Base-by-base conservation (phyloP, 1,140 invertebrate genomes). In the Bombus sylvicola region DNA sequence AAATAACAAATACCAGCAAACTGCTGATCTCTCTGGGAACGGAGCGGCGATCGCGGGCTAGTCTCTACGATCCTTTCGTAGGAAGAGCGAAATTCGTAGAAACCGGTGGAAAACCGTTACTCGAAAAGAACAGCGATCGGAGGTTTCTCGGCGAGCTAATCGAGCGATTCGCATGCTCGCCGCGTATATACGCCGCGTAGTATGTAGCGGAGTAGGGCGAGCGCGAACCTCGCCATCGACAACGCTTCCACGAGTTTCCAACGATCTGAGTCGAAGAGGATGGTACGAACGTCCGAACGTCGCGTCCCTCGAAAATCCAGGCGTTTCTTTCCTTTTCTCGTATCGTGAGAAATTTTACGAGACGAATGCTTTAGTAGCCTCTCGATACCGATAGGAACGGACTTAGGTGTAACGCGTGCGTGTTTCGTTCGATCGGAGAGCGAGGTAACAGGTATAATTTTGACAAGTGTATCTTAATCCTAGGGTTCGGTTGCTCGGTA, bases 91-190 rank as follows among this genome's bases (percentile, higher is more conserved):
- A 22, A 53, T 53, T 31, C 31, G 0, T 34, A 18, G 31, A 25
- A 9, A 41, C 57, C 43, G 39, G 1, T 28, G n/a, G 72, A 10
- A 4, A 37, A 89, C 85, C 88, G 88, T 90, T 89, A 89, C 71
- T 39, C 57, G 75, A 57, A 64, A 68, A 31, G 59, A 69, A 87
- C 74, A 83, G 90, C 84, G 89, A 92, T 93, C 89, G 92, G 91
- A 87, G 81, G 88, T 89, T 88, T 83, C 81, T 75, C 76, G 71
- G 69, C 66, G 82, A 87, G 85, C 78, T 87, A 74, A 90, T 72
- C 71, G 74, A 41, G 77, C 85, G 66, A 87, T 89, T 89, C 85
- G 87, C 68, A 87, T 90, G 85, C 88, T 81, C 66, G 72, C 59
- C 79, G 68, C 80, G 77, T 81, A 59, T 66, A 57, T 18, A 18